Evolutionary conservation across 2,113 vertebrate genomes (phyloP).

Genomic region (Chionodraco myersi): DNA sequence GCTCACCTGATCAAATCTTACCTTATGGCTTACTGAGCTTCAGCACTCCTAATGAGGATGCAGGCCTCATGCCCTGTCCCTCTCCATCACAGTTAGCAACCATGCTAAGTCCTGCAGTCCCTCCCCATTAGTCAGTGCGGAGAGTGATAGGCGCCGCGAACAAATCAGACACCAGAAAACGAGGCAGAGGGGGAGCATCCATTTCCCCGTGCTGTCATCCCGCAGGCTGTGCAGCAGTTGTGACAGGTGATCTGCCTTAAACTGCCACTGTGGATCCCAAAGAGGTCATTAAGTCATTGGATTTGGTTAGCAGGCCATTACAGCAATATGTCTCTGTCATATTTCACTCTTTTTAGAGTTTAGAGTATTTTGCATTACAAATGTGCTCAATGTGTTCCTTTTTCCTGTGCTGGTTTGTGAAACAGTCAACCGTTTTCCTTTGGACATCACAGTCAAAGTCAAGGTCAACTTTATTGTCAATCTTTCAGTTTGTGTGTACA

Average conservation of each 20-base stretch:
- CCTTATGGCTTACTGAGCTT: conserved; percentile 59
- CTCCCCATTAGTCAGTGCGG: conserved; percentile 51
- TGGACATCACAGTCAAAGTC: too few relatives aligned
- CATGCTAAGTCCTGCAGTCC: conserved; percentile 58
- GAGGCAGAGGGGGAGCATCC: conserved; percentile 54
- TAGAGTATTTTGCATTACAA: neutral
- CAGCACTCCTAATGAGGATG: conserved; percentile 52
- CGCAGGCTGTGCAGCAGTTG: conserved; percentile 32
- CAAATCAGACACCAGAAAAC: conserved; percentile 73
- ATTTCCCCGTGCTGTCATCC: conserved; percentile 62
- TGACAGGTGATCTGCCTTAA: conserved; percentile 50
- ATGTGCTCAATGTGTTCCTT: neutral
- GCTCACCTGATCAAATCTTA: conserved; percentile 67
- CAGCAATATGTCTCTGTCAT: neutral
- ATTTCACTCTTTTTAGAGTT: neutral
- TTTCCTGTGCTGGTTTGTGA: conserved; percentile 2
- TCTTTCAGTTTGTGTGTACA: too few relatives aligned
- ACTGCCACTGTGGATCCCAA: conserved; percentile 33
- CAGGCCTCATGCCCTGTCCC: conserved; percentile 49
- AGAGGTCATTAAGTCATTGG: conserved; percentile 20
- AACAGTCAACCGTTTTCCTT: conserved; percentile 4
- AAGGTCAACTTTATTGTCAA: too few relatives aligned
- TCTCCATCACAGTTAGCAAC: conserved; percentile 68
- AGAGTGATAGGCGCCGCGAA: conserved; percentile 62
- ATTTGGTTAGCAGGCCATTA: conserved; percentile 30